A percentile compares a stretch with the other conserved stretches of the same genome.
phyloP scores from a whole-genome alignment of 2,888 invertebrate species.

The Dynastes maya region DNA sequence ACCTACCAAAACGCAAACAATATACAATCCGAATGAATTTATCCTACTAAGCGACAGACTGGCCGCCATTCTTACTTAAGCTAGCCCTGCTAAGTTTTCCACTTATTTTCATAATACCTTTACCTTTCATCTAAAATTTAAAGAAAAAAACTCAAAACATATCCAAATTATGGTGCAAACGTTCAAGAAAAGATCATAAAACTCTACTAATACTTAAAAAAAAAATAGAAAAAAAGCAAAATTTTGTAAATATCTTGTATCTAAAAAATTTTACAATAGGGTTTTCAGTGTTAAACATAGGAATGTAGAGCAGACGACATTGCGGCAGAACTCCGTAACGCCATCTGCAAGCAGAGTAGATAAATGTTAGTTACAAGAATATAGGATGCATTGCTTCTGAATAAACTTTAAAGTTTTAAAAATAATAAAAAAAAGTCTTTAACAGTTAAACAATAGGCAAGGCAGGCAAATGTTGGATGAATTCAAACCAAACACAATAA shows the following conservation, averaged over 20 bases:
- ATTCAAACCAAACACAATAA: conserved; percentile 19
- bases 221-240: conserved; percentile 64
- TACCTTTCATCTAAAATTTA: conserved; percentile 30
- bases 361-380: conserved; percentile 57
- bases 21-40: conserved; percentile 25
- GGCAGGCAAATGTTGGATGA: conserved; percentile 54
- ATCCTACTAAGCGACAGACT: conserved; percentile 46
- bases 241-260: conserved; percentile 57
- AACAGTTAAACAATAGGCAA: conserved; percentile 53
- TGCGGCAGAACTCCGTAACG: conserved; percentile 40
- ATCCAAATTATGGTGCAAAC: conserved; percentile 69
- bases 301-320: conserved; percentile 52
- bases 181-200: conserved; percentile 60
- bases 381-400: conserved; percentile 58
- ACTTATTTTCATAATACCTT: conserved; percentile 49
- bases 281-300: conserved; percentile 57
- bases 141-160: conserved; percentile 66
- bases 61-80: conserved; percentile 62
- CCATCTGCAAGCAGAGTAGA: conserved; percentile 56
- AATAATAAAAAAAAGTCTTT: conserved; percentile 32
- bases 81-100: conserved; percentile 61
- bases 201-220: conserved; percentile 62
- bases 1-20: conserved; percentile 49
- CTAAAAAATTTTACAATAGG: conserved; percentile 58
- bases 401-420: conserved; percentile 56